Percentiles rank a stretch among this genome's conserved stretches.
phyloP scores from a whole-genome alignment of 1,140 invertebrate species.

The Arion vulgaris region DNA sequence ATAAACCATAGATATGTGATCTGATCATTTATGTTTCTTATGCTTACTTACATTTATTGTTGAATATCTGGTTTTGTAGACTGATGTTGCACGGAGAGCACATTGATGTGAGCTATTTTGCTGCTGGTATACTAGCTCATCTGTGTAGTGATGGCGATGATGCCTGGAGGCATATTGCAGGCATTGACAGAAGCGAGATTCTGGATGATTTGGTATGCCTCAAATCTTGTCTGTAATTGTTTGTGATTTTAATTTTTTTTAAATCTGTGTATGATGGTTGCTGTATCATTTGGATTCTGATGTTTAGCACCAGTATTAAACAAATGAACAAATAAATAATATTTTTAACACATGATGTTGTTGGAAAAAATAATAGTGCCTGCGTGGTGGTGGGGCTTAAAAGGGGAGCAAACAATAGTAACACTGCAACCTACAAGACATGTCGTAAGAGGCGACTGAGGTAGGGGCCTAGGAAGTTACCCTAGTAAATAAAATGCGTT shows the following conservation, averaged over 20 bases:
- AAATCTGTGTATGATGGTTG: neutral
- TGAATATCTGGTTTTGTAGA: conserved; percentile 50
- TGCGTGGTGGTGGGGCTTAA: too few species aligned
- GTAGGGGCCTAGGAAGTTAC: too few species aligned
- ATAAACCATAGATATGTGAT: too few species aligned
- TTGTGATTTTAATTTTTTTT: neutral
- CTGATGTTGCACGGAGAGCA: conserved; percentile 79
- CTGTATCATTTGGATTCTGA: neutral
- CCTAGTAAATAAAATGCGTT: too few species aligned
- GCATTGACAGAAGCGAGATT: conserved; percentile 74
- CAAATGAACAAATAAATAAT: neutral
- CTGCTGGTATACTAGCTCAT: conserved; percentile 86
- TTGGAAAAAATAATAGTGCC: too few species aligned
- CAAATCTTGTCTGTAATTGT: too few species aligned
- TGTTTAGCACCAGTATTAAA: neutral
- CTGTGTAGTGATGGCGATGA: conserved; percentile 77
- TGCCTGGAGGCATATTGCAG: conserved; percentile 74
- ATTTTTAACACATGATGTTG: too few species aligned
- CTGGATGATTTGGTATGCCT: conserved; percentile 75
- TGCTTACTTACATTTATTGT: too few species aligned
- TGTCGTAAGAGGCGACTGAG: too few species aligned
- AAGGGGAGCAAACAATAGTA: too few species aligned
- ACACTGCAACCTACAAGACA: too few species aligned
- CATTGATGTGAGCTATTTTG: conserved; percentile 88
- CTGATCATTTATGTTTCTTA: too few species aligned